Evolutionary conservation across 2,888 invertebrate genomes (phyloP).

Genomic region (Nemurella pictetii): DNA sequence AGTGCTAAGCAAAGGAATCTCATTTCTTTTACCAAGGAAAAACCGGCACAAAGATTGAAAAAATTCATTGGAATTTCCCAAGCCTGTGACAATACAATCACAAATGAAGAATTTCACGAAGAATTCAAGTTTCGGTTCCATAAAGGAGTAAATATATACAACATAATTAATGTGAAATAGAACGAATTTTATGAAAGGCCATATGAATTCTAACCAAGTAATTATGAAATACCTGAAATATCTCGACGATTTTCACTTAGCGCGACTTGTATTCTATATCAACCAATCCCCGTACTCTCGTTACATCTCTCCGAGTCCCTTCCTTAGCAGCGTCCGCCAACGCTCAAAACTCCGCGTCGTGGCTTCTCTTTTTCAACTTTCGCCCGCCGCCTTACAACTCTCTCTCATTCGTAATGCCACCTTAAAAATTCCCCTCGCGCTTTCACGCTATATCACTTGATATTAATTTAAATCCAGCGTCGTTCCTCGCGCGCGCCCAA

Average conservation of each 20-base stretch:
- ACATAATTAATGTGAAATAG: background rate
- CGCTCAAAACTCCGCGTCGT: background rate
- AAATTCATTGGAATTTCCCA: background rate
- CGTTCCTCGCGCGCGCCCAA: background rate
- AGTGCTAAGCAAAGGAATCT: conserved; percentile 16
- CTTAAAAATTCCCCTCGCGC: background rate
- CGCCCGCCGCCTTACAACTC: background rate
- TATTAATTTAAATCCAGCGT: background rate
- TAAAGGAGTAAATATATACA: background rate
- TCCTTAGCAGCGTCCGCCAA: background rate
- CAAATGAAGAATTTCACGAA: background rate
- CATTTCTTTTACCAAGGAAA: background rate
- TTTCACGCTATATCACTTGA: background rate
- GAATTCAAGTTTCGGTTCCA: no score
- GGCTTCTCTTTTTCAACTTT: background rate
- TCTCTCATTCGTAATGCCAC: background rate
- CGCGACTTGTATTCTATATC: no score
- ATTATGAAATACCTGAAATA: background rate
- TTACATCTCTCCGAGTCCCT: background rate
- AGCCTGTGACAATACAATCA: background rate
- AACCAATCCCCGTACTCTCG: background rate
- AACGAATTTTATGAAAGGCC: background rate
- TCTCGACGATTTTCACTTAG: background rate
- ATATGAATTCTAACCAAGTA: background rate
- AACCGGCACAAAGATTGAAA: no score